Evolutionary conservation across 1,140 invertebrate species (phyloP).

Genomic region (Zaprionus ornatus): DNA sequence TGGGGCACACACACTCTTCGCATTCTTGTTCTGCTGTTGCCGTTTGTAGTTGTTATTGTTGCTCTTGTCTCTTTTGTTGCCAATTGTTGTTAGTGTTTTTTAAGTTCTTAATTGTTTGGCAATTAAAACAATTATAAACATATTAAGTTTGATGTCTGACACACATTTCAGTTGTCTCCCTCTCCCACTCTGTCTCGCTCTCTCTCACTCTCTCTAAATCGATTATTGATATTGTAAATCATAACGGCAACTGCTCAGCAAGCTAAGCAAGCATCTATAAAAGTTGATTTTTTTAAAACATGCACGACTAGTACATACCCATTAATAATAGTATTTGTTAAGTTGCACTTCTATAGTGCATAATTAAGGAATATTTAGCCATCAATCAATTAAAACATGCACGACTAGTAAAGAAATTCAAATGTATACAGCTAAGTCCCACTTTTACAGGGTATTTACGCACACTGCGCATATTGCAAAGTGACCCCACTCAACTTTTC

Average conservation of each 20-base stretch:
- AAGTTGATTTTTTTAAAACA: not conserved
- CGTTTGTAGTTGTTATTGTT: conserved; percentile 30
- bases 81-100: conserved; percentile 27
- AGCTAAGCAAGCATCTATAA: not conserved
- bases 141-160: conserved; percentile 59
- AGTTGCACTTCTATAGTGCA: too few species aligned
- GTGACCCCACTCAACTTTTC: conserved; percentile 18
- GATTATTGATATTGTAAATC: conserved; percentile 28
- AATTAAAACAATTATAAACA: conserved; percentile 73
- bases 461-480: not conserved
- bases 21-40: conserved; percentile 25
- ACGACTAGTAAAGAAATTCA: not conserved
- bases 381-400: not conserved
- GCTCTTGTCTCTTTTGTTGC: not conserved
- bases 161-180: conserved; percentile 46
- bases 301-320: not conserved
- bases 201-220: conserved; percentile 7
- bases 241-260: conserved; percentile 17
- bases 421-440: not conserved
- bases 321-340: too few species aligned
- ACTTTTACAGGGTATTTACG: conserved; percentile 6
- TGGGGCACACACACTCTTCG: conserved; percentile 35
- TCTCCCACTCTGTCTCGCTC: not conserved
- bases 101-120: conserved; percentile 62
- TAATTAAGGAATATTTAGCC: too few species aligned